These are phyloP conservation scores for Brachymystax lenok DNA, from an alignment of 2,797 vertebrate species.

Conservation along the genomic window DNA sequence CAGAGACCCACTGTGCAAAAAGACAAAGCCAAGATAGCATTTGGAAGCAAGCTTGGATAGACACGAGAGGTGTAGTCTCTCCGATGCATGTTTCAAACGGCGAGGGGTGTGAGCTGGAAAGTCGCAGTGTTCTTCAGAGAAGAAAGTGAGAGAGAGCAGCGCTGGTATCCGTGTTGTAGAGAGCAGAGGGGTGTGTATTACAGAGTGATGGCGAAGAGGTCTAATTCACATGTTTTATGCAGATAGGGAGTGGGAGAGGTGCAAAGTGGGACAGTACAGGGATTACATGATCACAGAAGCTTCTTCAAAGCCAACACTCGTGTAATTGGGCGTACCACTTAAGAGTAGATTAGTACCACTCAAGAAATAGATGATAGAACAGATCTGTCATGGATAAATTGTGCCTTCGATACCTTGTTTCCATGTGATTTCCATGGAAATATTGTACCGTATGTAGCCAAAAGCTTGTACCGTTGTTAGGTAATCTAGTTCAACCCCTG, in stretches of 20 bases:
- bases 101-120: conserved; percentile 21
- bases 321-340: not conserved
- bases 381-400: too few relatives aligned
- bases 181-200: conserved; percentile 1
- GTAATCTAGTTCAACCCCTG: not conserved
- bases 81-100: not conserved
- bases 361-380: too few relatives aligned
- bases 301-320: conserved; percentile 32
- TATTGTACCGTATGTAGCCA: too few relatives aligned
- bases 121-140: conserved; percentile 13
- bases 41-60: not conserved
- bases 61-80: not conserved
- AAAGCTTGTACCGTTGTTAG: too few relatives aligned
- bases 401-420: too few relatives aligned
- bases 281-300: conserved; percentile 18
- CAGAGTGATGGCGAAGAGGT: not conserved
- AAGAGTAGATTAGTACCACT: too few relatives aligned
- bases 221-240: conserved; percentile 48
- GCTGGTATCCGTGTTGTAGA: conserved; percentile 21
- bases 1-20: not conserved
- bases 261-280: conserved; percentile 50
- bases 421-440: too few relatives aligned
- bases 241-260: not conserved
- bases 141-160: conserved; percentile 22
- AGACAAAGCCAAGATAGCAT: not conserved